Conservation (phyloP, 92 coral and sea anemone genomes). For the Porites divaricata region DNA sequence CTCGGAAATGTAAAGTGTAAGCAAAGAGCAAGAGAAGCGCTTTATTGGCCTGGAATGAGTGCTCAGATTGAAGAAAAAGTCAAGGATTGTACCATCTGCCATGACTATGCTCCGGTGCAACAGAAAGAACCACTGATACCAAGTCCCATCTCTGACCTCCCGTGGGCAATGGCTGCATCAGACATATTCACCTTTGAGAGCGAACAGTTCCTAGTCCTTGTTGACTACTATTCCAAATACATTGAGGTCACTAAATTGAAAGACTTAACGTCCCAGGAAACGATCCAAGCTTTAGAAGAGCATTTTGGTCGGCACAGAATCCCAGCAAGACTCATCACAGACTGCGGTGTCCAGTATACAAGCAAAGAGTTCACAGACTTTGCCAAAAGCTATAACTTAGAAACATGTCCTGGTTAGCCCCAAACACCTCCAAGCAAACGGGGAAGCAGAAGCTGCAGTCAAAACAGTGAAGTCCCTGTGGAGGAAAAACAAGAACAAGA, state of each 20-base stretch:
- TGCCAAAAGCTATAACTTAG: conserved; percentile 7
- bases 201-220: conserved; percentile 46
- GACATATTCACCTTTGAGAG: conserved; percentile 67
- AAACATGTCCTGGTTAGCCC: conserved; percentile 39
- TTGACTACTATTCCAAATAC: conserved; percentile 71
- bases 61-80: conserved; percentile 51
- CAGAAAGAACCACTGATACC: conserved; percentile 69
- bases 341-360: conserved; percentile 45
- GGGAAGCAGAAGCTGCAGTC: conserved; percentile 57
- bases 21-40: conserved; percentile 62
- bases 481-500: conserved; percentile 60
- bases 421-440: conserved; percentile 30
- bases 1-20: conserved; percentile 61
- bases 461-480: conserved; percentile 33
- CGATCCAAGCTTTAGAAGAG: conserved; percentile 41
- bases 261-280: conserved; percentile 43
- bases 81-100: conserved; percentile 48
- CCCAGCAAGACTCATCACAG: conserved; percentile 35
- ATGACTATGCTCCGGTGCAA: conserved; percentile 50
- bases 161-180: conserved; percentile 67
- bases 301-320: conserved; percentile 59
- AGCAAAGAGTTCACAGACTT: conserved; percentile 17
- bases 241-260: conserved; percentile 56
- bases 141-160: conserved; percentile 54
- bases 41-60: conserved; percentile 73